Evolutionary conservation across 2,113 vertebrate species (phyloP).

Genomic region (Isichthys henryi): DNA sequence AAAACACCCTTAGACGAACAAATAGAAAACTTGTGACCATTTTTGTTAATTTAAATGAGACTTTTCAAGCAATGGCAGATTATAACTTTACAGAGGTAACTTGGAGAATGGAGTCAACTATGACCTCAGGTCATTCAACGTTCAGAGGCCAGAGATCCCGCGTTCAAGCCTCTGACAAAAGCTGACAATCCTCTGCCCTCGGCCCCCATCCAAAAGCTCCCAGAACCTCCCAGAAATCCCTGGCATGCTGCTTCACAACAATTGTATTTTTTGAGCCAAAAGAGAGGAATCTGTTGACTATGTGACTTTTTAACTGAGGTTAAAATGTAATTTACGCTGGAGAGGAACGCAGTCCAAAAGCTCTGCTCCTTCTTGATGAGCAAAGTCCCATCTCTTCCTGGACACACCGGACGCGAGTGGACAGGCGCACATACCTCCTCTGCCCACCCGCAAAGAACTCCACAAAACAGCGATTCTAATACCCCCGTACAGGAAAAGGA

Average conservation of each 20-base stretch:
- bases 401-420: background rate
- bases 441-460: background rate
- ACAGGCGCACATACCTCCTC: background rate
- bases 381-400: background rate
- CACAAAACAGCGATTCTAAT: constrained; percentile 19
- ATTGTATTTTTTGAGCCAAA: background rate
- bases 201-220: background rate
- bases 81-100: background rate
- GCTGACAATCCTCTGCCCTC: background rate
- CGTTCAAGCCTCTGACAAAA: background rate
- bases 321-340: background rate
- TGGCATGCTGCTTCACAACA: background rate
- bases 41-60: background rate
- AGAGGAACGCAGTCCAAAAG: background rate
- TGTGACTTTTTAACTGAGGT: background rate
- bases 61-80: background rate
- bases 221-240: background rate
- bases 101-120: background rate
- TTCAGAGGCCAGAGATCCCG: background rate
- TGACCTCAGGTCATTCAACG: background rate
- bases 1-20: background rate
- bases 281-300: background rate
- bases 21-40: background rate
- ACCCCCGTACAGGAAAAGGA: constrained; percentile 7
- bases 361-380: background rate